Conservation (phyloP, 2,888 invertebrate genomes). For the Drosophila nigricruria region DNA sequence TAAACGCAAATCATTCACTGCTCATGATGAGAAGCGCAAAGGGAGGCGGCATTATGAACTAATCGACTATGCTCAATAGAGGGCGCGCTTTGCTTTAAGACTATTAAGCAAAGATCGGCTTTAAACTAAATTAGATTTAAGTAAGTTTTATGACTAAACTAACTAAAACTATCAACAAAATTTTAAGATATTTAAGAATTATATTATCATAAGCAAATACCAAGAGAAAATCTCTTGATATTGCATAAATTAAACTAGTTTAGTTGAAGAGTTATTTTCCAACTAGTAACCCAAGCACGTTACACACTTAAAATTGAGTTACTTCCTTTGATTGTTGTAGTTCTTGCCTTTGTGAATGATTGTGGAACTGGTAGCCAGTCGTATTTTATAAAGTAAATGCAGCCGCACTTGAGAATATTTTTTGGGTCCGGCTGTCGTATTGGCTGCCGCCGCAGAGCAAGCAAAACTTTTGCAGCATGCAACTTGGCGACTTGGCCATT, state of each 20-base stretch:
- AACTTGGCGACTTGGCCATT: slow-evolving; percentile 77
- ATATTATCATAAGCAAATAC: not conserved
- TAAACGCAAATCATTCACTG: slow-evolving; percentile 57
- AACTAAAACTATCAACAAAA: too few relatives aligned
- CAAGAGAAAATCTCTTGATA: not conserved
- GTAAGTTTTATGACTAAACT: too few relatives aligned
- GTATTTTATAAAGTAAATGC: slow-evolving; percentile 27
- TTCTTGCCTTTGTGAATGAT: slow-evolving; percentile 55
- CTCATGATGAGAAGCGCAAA: slow-evolving; percentile 9
- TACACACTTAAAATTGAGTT: slow-evolving; percentile 37
- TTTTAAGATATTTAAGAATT: not conserved
- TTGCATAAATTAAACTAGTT: not conserved
- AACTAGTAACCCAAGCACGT: not conserved
- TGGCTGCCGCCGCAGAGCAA: slow-evolving; percentile 32
- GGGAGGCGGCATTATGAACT: slow-evolving; percentile 2
- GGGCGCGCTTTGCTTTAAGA: not conserved
- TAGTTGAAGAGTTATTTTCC: not conserved
- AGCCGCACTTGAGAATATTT: slow-evolving; percentile 34
- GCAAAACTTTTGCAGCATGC: slow-evolving; percentile 70
- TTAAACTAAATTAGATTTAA: too few relatives aligned
- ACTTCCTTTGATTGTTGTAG: slow-evolving; percentile 35
- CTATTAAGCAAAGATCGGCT: too few relatives aligned
- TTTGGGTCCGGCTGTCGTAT: slow-evolving; percentile 37
- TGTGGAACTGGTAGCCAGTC: slow-evolving; percentile 35
- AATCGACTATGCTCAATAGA: not conserved